Conservation (phyloP, 2,797 vertebrate genomes). For the Dryobates pubescens region DNA sequence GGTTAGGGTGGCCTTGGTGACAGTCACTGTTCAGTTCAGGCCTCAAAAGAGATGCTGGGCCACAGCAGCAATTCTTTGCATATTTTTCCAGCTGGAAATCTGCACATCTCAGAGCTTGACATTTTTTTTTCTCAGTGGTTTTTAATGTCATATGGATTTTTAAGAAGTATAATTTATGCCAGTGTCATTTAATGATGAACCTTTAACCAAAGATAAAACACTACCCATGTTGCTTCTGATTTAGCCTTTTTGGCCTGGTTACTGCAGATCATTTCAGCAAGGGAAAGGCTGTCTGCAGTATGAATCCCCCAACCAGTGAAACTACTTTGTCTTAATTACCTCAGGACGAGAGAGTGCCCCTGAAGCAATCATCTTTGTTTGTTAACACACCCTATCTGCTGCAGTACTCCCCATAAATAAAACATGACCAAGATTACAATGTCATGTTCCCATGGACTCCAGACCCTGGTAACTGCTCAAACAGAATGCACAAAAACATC, state of each 20-base stretch:
- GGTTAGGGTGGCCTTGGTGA: slow-evolving; percentile 52
- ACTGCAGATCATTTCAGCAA: slow-evolving; percentile 66
- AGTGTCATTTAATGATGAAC: slow-evolving; percentile 69
- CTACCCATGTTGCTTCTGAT: slow-evolving; percentile 66
- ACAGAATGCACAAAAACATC: slow-evolving; percentile 78
- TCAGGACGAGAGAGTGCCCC: slow-evolving; percentile 82
- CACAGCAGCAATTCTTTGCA: slow-evolving; percentile 15
- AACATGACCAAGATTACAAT: slow-evolving; percentile 88
- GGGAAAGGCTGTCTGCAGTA: slow-evolving; percentile 72
- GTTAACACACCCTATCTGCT: slow-evolving; percentile 85
- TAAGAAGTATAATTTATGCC: slow-evolving; percentile 74
- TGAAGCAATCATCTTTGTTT: slow-evolving; percentile 90
- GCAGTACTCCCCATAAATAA: slow-evolving; percentile 84
- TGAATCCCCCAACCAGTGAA: slow-evolving; percentile 78
- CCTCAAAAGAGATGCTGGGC: background rate
- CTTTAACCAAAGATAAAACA: slow-evolving; percentile 77
- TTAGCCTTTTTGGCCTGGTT: slow-evolving; percentile 66
- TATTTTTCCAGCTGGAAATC: slow-evolving; percentile 54
- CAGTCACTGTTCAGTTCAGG: slow-evolving; percentile 67
- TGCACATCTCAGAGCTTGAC: slow-evolving; percentile 57
- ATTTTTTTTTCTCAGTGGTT: slow-evolving; percentile 68
- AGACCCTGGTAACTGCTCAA: slow-evolving; percentile 77
- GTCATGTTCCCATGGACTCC: slow-evolving; percentile 80
- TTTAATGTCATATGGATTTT: slow-evolving; percentile 70
- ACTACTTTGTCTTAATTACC: slow-evolving; percentile 89